These are phyloP conservation scores for Nycticorax nycticorax DNA, from an alignment of 2,113 vertebrate species.

Conservation along the genomic window DNA sequence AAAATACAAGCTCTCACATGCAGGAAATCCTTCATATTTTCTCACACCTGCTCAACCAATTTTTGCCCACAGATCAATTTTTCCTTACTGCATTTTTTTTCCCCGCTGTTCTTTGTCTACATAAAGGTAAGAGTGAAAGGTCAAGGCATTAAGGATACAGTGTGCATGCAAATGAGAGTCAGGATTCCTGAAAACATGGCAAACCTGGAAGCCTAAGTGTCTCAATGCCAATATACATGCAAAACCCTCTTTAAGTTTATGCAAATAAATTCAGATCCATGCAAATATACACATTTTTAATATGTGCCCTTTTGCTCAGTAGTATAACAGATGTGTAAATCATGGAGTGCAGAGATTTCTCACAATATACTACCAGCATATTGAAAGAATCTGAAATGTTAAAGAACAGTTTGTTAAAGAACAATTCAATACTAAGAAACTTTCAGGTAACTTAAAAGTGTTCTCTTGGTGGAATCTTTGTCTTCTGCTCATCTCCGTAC, in stretches of 20 bases:
- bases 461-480: neutral
- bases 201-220: neutral
- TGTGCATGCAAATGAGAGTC: rapidly evolving
- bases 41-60: neutral
- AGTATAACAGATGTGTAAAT: neutral
- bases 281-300: neutral
- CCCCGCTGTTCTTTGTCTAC: neutral
- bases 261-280: neutral
- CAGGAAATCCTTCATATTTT: neutral
- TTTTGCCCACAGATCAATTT: neutral
- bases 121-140: neutral
- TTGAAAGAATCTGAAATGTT: neutral
- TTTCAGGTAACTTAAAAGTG: neutral
- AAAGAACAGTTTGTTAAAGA: neutral
- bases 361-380: neutral
- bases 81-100: neutral
- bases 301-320: neutral
- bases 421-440: neutral
- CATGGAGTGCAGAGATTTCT: neutral
- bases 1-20: neutral
- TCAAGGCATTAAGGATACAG: neutral
- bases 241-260: neutral
- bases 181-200: neutral
- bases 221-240: neutral
- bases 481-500: neutral